phyloP scores from a whole-genome alignment of 2,113 vertebrate species.

The Ceuthmochares aereus region DNA sequence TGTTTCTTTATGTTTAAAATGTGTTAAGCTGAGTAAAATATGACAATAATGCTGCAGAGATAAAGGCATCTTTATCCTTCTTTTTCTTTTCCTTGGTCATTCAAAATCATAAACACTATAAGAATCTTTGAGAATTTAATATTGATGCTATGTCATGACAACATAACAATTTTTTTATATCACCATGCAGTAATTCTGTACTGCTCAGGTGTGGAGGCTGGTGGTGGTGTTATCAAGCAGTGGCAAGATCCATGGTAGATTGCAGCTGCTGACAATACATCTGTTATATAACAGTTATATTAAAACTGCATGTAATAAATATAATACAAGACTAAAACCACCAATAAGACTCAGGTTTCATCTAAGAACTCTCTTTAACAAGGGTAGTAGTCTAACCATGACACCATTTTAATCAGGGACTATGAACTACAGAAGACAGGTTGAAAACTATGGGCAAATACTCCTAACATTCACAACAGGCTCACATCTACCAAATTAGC shows the following conservation, averaged over 20 bases:
- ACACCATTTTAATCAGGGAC: neutral
- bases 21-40: neutral
- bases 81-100: neutral
- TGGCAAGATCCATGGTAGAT: neutral
- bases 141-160: neutral
- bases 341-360: neutral
- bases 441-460: neutral
- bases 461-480: neutral
- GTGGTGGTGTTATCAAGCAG: neutral
- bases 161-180: neutral
- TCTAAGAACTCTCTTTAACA: neutral
- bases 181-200: neutral
- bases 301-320: neutral
- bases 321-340: neutral
- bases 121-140: neutral
- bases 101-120: neutral
- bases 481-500: neutral
- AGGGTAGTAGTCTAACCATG: neutral
- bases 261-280: neutral
- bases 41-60: neutral
- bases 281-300: neutral
- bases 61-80: neutral
- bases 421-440: neutral
- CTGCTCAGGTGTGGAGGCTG: neutral
- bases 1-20: neutral